Conservation (phyloP, 1,140 invertebrate genomes). For the Halotydeus destructor region DNA sequence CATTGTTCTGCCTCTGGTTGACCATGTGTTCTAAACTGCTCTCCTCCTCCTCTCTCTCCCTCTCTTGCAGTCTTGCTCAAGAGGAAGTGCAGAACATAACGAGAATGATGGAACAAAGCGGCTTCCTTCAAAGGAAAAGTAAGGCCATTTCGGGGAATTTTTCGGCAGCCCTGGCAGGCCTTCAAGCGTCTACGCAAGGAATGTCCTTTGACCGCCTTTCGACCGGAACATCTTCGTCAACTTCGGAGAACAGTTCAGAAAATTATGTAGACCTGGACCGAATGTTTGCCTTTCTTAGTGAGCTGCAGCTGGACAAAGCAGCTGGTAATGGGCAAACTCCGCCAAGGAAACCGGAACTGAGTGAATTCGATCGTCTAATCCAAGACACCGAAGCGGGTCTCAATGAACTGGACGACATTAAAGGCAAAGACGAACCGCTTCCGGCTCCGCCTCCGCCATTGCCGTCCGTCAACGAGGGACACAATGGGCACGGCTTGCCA, state of each 20-base stretch:
- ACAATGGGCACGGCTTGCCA: background rate
- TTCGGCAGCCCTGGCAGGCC: background rate
- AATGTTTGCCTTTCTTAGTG: constrained; percentile 73
- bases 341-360: constrained; percentile 45
- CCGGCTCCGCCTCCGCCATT: constrained; percentile 12
- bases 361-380: constrained; percentile 57
- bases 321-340: background rate
- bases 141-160: background rate
- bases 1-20: no score
- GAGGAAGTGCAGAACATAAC: constrained; percentile 49
- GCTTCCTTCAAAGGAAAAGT: constrained; percentile 5
- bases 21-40: no score
- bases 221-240: background rate
- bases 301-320: constrained; percentile 37
- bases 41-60: constrained; percentile 11
- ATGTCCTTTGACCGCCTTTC: background rate
- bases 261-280: constrained; percentile 59
- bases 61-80: constrained; percentile 38
- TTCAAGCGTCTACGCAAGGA: background rate
- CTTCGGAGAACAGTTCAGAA: no score
- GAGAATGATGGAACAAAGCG: constrained; percentile 44
- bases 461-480: constrained; percentile 17
- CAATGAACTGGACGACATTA: constrained; percentile 8
- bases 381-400: constrained; percentile 39
- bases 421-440: constrained; percentile 3